Base-by-base conservation (phyloP, 23 tunicate genomes). In the Ciona savignyi region DNA sequence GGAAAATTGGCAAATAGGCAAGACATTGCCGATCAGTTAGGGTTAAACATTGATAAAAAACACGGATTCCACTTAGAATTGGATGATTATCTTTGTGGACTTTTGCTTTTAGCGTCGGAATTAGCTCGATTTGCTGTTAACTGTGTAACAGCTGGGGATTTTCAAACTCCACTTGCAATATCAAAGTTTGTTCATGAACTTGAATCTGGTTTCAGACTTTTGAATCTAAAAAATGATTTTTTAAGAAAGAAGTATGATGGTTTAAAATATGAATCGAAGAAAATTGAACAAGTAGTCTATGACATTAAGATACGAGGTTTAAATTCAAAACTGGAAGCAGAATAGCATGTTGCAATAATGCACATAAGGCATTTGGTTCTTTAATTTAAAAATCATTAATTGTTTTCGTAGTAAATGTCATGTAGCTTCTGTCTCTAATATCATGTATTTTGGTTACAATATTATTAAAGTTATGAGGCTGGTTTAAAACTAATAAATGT, bases 231-330 rank as follows among this genome's bases (percentile, higher is more conserved):
- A 56, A 83, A 83, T 61, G 88, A 83, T 70, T 83, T 76, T 68
- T 68, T 83, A 26, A 63, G 88, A 70, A 76, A 76, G 33, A 76
- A 60, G 31, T 75, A 69, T 69, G 88, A 83, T 69, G 88, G 88
- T 0, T 73, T 83, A 26, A 83, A 83, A 70, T 83, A 83, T 76
- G 88, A 83, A 24, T 71, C 75, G 26, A 83, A 83, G 60, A 76
- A 76, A 29, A 76, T 83, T 51, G 88, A 83, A 70, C 88, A 83
- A 70, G 88, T 83, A 1, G 81, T 76, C 23, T 83, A 83, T 76
- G 88, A 83, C 34, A 67, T 83, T 24, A 77, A 69, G 23, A 76
- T 83, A 0, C 61, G 81, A 26, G 88, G 88, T 32, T 33, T 80
- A 51, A 34, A 29, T 25, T 15, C 56, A 6, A 42, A 42, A 42